Conservation (phyloP, 2,888 invertebrate genomes). For the Synergus itoensis region DNA sequence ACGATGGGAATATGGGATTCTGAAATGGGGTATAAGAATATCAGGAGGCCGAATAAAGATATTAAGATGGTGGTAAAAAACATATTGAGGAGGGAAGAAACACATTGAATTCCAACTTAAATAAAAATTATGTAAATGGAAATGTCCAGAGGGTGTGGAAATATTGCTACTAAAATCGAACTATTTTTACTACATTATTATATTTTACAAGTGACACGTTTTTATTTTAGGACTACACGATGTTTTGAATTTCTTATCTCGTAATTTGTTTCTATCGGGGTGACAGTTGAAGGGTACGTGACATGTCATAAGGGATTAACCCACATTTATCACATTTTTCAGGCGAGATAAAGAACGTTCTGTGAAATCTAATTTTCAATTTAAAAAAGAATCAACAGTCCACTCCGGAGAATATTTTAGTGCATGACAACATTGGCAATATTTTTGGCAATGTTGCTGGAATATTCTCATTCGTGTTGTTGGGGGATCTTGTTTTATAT, state of each 20-base stretch:
- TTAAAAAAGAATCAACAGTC: no score
- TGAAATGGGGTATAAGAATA: constrained; percentile 22
- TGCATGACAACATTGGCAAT: no score
- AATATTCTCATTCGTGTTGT: no score
- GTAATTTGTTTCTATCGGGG: no score
- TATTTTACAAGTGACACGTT: background rate
- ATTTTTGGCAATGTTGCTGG: no score
- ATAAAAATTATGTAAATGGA: constrained; percentile 7
- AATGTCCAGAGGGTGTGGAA: background rate
- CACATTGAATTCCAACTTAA: constrained; percentile 3
- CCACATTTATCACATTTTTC: no score
- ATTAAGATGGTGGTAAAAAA: constrained; percentile 17
- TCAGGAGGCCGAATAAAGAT: constrained; percentile 13
- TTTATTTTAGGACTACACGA: background rate
- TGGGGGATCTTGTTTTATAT: no score
- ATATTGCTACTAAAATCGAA: background rate
- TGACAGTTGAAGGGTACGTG: no score
- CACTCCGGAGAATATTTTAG: no score
- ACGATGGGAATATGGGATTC: constrained; percentile 23
- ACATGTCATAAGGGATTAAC: no score
- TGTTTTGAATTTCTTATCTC: background rate
- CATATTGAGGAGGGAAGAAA: background rate
- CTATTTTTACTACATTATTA: background rate
- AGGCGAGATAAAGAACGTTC: no score
- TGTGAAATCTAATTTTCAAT: no score